Base-by-base conservation (phyloP, 2,888 invertebrate genomes). In the Ernsta delagoae region DNA sequence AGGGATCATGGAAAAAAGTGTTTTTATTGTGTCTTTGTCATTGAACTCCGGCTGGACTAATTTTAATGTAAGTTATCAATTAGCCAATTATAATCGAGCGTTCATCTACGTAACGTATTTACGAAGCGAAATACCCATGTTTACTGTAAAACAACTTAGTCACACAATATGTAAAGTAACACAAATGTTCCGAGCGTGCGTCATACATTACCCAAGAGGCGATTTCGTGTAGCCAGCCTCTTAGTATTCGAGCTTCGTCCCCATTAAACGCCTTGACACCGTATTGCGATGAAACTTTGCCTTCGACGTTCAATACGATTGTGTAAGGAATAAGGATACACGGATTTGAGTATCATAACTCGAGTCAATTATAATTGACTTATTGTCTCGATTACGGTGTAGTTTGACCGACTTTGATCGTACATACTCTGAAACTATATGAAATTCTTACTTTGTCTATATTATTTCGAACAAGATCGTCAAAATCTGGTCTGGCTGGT, bases 221-320 rank as follows among this genome's bases (percentile, higher is more conserved):
- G 77, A 83, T 84, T 80, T 82, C 76, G 79, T 78, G 65, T 70
- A 67, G 76, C 79, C 78, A 80, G 11, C 3, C 43, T 77, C 82
- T 89, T 83, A 78, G 80, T 88, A 90, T 90, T 87, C 90, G 76
- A 73, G 73, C 72, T 75, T 71, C 71, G 80, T 79, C 72, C 57
- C 70, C 73, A 72, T 70, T 59, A 68, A 75, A 83, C 75, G 79
- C 89, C 91, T 90, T 91, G 90, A 90, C 90, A 90, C 82, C 82
- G 5, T 84, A 83, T 82, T 77, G 72, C 70, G 59, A 59, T 61
- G 70, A 71, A 63, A 60, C 68, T 65, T 31, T 31, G 54, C 24
- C 54, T 65, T 62, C 71, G 59, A 70, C 72, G 75, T 69, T 76
- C 70, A 76, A 76, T 79, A 75, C 75, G 78, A 81, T 82, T 76